Conservation (phyloP, 2,797 vertebrate species). For the Numenius phaeopus region DNA sequence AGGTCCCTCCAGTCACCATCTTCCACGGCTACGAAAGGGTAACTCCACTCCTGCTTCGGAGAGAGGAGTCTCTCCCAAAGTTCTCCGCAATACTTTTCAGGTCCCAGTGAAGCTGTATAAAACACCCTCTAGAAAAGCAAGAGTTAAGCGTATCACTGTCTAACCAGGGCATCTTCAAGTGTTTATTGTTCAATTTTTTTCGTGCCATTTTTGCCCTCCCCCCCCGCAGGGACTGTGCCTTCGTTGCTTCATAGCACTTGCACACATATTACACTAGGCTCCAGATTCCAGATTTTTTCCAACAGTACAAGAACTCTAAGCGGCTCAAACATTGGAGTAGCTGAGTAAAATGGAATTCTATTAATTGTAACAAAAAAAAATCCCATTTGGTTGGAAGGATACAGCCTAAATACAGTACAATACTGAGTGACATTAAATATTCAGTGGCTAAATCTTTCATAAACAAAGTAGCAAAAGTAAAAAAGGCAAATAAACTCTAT, state of each 20-base stretch:
- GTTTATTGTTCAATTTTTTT: not conserved
- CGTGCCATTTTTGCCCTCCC: not conserved
- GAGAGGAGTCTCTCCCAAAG: not conserved
- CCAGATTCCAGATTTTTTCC: not conserved
- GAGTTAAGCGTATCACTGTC: not conserved
- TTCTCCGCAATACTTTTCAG: not conserved
- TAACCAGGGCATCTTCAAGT: not conserved
- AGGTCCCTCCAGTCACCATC: not conserved
- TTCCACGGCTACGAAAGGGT: not conserved
- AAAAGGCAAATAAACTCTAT: not conserved
- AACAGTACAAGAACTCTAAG: not conserved
- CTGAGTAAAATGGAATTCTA: not conserved
- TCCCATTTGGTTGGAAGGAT: not conserved
- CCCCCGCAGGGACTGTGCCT: not conserved
- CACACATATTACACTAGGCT: not conserved
- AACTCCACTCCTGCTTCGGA: not conserved
- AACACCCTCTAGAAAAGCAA: not conserved
- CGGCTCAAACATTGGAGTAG: not conserved
- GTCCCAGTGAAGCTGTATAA: not conserved
- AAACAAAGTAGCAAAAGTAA: not conserved
- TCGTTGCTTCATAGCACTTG: not conserved
- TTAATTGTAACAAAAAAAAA: not conserved
- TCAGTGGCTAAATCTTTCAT: not conserved
- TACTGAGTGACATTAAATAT: not conserved
- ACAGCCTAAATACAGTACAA: not conserved